A percentile compares a stretch with the other conserved stretches of the same genome.
phyloP scores from a whole-genome alignment of 2,888 invertebrate genomes.

The Tromatobia lineatoria region DNA sequence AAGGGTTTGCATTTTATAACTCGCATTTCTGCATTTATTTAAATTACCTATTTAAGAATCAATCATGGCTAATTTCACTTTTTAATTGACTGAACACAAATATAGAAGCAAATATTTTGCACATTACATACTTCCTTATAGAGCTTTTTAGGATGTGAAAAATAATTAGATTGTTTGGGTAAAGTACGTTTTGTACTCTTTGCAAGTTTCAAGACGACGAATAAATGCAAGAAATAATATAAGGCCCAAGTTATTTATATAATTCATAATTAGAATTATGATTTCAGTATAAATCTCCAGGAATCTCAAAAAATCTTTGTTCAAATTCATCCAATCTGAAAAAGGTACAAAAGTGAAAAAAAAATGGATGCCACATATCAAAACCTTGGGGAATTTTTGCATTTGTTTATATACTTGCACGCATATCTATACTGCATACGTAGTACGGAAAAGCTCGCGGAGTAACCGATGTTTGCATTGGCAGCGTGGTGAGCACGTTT shows the following conservation, averaged over 20 bases:
- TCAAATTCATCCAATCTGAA: background rate
- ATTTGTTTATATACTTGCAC: background rate
- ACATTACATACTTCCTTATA: no score
- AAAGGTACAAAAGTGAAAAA: background rate
- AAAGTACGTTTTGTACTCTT: no score
- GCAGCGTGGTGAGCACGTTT: slow-evolving; percentile 49
- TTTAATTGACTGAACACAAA: no score
- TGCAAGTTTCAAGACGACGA: no score
- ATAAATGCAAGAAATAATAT: background rate
- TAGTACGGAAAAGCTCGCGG: slow-evolving; percentile 35
- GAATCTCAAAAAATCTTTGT: background rate
- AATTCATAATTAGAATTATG: background rate
- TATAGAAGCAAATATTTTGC: no score
- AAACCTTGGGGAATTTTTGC: background rate
- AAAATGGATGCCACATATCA: background rate
- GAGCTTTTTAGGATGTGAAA: no score
- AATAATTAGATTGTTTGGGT: no score
- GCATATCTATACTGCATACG: background rate
- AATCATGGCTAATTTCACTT: no score
- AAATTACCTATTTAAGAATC: no score
- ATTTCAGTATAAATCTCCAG: background rate
- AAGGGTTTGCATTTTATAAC: no score
- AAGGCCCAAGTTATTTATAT: background rate
- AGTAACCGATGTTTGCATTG: slow-evolving; percentile 48
- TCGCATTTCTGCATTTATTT: no score